phyloP scores from a whole-genome alignment of 2,113 vertebrate genomes.

The Pardalotus punctatus region DNA sequence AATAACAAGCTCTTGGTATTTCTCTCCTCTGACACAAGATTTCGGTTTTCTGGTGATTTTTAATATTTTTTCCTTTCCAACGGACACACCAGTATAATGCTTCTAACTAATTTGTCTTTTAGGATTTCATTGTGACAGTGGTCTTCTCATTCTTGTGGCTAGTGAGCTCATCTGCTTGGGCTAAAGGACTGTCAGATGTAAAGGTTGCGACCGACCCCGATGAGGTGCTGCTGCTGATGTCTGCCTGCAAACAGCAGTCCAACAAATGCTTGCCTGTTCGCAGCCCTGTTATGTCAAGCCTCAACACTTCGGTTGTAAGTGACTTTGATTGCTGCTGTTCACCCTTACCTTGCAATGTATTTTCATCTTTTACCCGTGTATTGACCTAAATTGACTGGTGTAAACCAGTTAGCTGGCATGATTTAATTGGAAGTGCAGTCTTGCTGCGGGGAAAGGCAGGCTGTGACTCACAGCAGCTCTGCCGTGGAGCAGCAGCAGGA shows the following conservation, averaged over 20 bases:
- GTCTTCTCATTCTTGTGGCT: conserved; percentile 98
- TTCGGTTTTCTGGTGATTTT: not conserved
- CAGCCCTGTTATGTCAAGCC: conserved; percentile 91
- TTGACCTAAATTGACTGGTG: not conserved
- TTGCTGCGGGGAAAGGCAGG: not conserved
- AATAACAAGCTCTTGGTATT: not conserved
- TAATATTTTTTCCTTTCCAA: not conserved
- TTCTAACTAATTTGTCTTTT: conserved; percentile 45
- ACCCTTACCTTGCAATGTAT: not conserved
- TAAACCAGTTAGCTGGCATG: not conserved
- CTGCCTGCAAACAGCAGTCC: conserved; percentile 89
- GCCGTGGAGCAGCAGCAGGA: not conserved
- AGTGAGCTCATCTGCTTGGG: conserved; percentile 96
- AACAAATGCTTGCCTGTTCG: conserved; percentile 89
- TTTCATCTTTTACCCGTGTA: not conserved
- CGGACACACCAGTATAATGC: not conserved
- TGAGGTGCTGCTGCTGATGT: conserved; percentile 88
- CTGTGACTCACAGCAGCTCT: not conserved
- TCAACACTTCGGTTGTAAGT: conserved; percentile 96
- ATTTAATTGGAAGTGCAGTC: not conserved
- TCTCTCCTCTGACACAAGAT: not conserved
- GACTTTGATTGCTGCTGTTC: not conserved
- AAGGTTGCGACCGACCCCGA: conserved; percentile 91
- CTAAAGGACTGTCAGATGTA: conserved; percentile 95
- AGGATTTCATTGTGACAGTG: conserved; percentile 97